These are phyloP conservation scores for Pterois miles DNA, from an alignment of 2,797 vertebrate species.

Conservation along the genomic window DNA sequence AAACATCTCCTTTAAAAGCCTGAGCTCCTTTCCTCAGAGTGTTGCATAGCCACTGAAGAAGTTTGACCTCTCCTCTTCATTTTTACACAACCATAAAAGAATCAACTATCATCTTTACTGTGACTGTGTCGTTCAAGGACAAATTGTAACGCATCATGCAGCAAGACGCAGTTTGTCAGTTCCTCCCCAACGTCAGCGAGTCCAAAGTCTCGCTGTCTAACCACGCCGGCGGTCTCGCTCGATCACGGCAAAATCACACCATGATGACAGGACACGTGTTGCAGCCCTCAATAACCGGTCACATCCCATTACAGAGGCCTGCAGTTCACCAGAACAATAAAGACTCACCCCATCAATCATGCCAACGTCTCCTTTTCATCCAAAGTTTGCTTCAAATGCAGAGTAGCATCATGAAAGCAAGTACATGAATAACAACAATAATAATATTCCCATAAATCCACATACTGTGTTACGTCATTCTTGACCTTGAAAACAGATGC, in stretches of 20 bases:
- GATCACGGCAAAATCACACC: not conserved
- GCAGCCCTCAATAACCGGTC: not conserved
- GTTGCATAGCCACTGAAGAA: not conserved
- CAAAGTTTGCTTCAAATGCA: not conserved
- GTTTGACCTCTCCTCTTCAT: not conserved
- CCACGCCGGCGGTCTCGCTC: not conserved
- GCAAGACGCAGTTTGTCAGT: not conserved
- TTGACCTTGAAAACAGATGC: not conserved
- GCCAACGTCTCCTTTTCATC: not conserved
- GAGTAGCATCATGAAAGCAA: not conserved
- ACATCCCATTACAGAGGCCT: conserved; percentile 11
- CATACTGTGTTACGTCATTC: not conserved
- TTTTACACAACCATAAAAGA: conserved; percentile 2
- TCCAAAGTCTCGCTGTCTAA: conserved; percentile 2
- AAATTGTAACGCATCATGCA: not conserved
- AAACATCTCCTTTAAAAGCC: not conserved
- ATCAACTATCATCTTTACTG: conserved; percentile 21
- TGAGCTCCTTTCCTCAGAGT: not conserved
- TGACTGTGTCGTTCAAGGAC: conserved; percentile 7
- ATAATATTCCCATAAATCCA: not conserved
- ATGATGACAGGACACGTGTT: not conserved
- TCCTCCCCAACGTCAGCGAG: not conserved
- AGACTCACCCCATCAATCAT: conserved; percentile 8
- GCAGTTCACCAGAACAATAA: conserved; percentile 1
- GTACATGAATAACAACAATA: not conserved